Evolutionary conservation across 1,140 invertebrate genomes (phyloP).

Genomic region (Neodiprion virginianus): DNA sequence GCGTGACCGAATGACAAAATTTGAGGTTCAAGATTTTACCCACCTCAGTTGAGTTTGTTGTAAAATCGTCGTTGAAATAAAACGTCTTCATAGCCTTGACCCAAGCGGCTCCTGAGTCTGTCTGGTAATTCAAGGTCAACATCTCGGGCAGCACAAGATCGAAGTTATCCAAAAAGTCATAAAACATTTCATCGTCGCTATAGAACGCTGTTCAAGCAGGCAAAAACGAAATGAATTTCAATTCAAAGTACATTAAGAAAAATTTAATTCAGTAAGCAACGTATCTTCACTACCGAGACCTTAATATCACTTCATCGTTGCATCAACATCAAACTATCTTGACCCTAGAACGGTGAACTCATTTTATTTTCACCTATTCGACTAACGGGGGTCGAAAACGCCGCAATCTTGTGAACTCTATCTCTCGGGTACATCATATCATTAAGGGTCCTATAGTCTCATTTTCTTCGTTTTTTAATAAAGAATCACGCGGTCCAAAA

Average conservation of each 20-base stretch:
- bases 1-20: too few relatives aligned
- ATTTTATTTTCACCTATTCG: too few relatives aligned
- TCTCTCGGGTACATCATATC: too few relatives aligned
- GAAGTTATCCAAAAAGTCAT: background rate
- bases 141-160: background rate
- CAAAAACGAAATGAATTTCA: background rate
- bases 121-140: background rate
- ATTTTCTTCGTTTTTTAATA: too few relatives aligned
- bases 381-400: too few relatives aligned
- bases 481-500: too few relatives aligned
- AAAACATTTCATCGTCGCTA: background rate
- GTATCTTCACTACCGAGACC: background rate
- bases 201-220: background rate
- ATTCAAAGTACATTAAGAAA: background rate
- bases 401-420: too few relatives aligned
- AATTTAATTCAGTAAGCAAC: background rate
- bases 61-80: background rate
- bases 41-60: background rate
- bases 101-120: background rate
- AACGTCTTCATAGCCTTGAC: background rate
- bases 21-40: background rate
- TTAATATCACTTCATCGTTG: background rate
- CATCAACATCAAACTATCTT: background rate
- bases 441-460: too few relatives aligned
- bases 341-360: too few relatives aligned